phyloP scores from a whole-genome alignment of 2,888 invertebrate genomes.

The Apotomis capreana region DNA sequence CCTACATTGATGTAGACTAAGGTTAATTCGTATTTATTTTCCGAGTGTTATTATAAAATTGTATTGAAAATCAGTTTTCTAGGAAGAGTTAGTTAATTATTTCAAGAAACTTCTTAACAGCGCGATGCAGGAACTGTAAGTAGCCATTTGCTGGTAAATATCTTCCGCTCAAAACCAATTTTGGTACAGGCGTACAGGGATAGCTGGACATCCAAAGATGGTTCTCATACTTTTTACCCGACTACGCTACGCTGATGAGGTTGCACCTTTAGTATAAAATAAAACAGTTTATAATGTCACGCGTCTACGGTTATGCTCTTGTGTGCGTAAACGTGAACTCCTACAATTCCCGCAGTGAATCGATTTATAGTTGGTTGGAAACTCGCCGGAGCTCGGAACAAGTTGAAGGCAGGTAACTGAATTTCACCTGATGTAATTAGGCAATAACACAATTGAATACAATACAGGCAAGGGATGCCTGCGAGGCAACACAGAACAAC shows the following conservation, averaged over 20 bases:
- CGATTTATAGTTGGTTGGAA: constrained; percentile 37
- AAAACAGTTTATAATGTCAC: too few species aligned
- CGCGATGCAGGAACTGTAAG: too few species aligned
- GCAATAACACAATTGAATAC: constrained; percentile 40
- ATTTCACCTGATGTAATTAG: constrained; percentile 41
- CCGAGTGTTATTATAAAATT: not conserved
- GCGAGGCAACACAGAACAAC: constrained; percentile 58
- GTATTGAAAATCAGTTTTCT: too few species aligned
- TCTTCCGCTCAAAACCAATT: too few species aligned
- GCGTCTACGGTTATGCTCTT: not conserved
- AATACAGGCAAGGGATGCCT: constrained; percentile 44
- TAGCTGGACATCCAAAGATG: too few species aligned
- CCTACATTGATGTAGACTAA: constrained; percentile 4
- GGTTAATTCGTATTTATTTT: not conserved
- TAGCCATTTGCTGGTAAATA: too few species aligned
- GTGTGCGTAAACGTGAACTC: constrained; percentile 13
- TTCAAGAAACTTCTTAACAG: too few species aligned
- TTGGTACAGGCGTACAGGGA: too few species aligned
- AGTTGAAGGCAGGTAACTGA: constrained; percentile 40
- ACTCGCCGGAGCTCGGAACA: constrained; percentile 35
- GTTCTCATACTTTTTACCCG: not conserved
- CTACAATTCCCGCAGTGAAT: constrained; percentile 24
- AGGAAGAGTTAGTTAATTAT: too few species aligned
- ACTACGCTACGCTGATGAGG: too few species aligned
- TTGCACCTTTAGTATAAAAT: too few species aligned